Evolutionary conservation across 2,888 invertebrate species (phyloP).

Genomic region (Drosophila melanosoma): DNA sequence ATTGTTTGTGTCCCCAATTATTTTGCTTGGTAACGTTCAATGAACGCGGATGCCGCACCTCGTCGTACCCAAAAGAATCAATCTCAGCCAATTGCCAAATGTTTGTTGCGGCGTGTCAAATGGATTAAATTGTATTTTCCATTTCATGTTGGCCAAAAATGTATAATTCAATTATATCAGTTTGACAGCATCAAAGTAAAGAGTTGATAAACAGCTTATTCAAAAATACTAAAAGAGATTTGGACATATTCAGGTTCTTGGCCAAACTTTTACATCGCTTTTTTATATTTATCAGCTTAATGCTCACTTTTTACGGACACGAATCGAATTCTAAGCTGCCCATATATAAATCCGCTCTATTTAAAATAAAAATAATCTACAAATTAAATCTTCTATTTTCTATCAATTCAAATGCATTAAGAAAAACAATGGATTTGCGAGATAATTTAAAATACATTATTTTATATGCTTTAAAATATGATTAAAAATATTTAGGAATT

Average conservation of each 20-base stretch:
- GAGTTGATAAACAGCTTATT: slow-evolving; percentile 7
- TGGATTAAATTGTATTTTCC: slow-evolving; percentile 65
- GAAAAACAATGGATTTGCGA: neutral
- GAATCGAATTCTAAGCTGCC: neutral
- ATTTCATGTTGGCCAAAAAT: slow-evolving; percentile 39
- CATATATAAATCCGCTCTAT: neutral
- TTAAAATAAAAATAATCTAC: neutral
- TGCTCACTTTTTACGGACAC: neutral
- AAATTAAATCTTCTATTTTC: neutral
- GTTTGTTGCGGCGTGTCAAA: slow-evolving; percentile 73
- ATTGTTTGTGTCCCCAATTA: slow-evolving; percentile 12
- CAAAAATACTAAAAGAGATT: neutral
- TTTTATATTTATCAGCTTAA: neutral
- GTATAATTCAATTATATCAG: slow-evolving; percentile 40
- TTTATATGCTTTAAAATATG: neutral
- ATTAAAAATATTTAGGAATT: neutral
- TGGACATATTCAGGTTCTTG: neutral
- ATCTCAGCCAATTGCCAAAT: slow-evolving; percentile 25
- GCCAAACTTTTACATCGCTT: neutral
- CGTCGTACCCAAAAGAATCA: slow-evolving; percentile 23
- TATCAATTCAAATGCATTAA: neutral
- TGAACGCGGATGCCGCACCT: slow-evolving; percentile 72
- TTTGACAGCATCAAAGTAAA: slow-evolving; percentile 20
- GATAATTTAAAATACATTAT: neutral
- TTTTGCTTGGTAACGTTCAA: slow-evolving; percentile 63